phyloP scores from a whole-genome alignment of 2,113 vertebrate genomes.

The Myocastor coypus region DNA sequence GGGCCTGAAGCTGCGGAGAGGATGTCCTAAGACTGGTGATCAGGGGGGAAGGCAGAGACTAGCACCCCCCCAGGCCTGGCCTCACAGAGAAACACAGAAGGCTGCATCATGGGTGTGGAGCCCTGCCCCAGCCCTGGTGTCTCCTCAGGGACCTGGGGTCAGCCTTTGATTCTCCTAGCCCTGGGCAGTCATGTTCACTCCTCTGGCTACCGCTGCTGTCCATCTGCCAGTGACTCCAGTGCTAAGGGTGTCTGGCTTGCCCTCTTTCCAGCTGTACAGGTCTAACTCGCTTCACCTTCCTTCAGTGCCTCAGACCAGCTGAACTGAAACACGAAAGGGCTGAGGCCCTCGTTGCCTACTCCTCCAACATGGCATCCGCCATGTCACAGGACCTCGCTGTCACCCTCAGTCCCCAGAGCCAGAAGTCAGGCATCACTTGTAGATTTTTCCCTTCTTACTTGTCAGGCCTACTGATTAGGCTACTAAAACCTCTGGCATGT shows the following conservation, averaged over 20 bases:
- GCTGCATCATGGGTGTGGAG: neutral
- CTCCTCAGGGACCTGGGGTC: neutral
- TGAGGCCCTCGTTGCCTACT: neutral
- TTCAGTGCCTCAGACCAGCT: neutral
- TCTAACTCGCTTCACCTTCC: neutral
- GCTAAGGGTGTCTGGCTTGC: too few species aligned
- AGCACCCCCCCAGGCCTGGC: neutral
- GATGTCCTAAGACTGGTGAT: neutral
- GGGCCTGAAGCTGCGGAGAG: neutral
- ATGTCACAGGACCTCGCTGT: neutral
- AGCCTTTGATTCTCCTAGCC: neutral
- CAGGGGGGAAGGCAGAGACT: neutral
- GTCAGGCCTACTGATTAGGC: neutral
- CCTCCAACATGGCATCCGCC: too few species aligned
- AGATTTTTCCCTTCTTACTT: neutral
- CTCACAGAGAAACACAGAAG: neutral
- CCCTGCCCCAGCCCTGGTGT: fast-evolving
- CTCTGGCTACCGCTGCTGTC: neutral
- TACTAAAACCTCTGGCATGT: neutral
- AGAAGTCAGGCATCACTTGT: neutral
- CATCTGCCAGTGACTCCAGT: neutral
- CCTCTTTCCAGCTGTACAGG: neutral
- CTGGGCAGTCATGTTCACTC: neutral
- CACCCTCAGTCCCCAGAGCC: neutral
- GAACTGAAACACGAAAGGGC: neutral